Base-by-base conservation (phyloP, 2,797 vertebrate genomes). In the Champsocephalus gunnari region DNA sequence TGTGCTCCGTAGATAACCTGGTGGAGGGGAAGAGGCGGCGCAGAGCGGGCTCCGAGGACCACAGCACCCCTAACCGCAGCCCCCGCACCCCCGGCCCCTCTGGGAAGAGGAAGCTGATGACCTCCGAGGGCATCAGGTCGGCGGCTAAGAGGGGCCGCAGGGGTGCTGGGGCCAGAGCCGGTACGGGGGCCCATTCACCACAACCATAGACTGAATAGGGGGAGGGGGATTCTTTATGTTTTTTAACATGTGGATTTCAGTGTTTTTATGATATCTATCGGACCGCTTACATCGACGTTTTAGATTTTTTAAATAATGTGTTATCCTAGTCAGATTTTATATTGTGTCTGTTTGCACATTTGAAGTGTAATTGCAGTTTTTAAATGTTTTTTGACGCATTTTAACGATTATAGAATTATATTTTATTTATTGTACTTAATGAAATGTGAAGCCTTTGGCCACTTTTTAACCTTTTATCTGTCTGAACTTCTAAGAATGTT, bases 1-100 rank as follows among this genome's bases (percentile, higher is more conserved):
- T 19, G 0, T 65, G 34, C 1, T 67, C 21, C 48, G 9, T 68
- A 99, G 98, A 99, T 89, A 99, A 99, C 89, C 93, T 99, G 83
- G 97, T 99, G 79, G 98, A 99, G 89, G 98, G 98, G 68, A 99
- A 99, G 87, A 93, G 98, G 79, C 96, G 96, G 79, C 95, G 98
- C 10, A 94, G 96, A 58, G 91, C 93, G 60, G 95, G 94, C 76
- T 45, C 93, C 3, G 94, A 81, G 10, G 95, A 89, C 0, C 71
- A 64, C 44, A 74, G 69, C 86, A 87, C 88, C 0, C 89, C 88
- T 14, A 83, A 68, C 72, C 80, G 86, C 81, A 96, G 95, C 76
- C 95, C 96, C 0, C 94, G 94, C 0, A 87, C 91, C 28, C 71
- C 92, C 0, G 95, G 93, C 3, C 88, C 91, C 0, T 95, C 96